Evolutionary conservation across 37 sponge, comb jelly and placozoan genomes (phyloP), one percentile per base, ranked within the genome.

Genomic region (Halisarca cf. caerulea): DNA sequence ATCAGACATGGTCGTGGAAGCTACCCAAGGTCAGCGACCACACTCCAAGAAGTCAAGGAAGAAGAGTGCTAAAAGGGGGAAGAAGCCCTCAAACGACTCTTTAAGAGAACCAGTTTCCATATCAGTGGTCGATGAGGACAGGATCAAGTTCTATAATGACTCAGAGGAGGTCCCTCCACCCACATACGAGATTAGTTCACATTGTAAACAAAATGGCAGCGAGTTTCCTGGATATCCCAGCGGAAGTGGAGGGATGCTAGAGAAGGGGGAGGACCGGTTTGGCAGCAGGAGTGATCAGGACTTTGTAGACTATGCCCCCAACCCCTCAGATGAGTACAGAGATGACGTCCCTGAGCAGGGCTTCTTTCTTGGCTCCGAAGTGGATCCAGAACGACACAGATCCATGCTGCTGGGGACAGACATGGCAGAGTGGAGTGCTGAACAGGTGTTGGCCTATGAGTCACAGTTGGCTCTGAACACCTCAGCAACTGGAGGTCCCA

Each of bases 371-470:
- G 77, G 77, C 15, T 74, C 77, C 44, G 25, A 40, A 21, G 23
- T 24, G 2, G 42, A 4, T 24, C 25, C 41, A 4, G 8, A 1
- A 15, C 45, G 24, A 1, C 77, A 74, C 24, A 42, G 24, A 1
- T 74, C 77, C 24, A 74, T 74, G 77, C 77, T 74, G 2, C 44
- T 74, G 0, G 77, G 77, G 21, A 44, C 77, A 18, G 45, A 74
- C 8, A 40, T n/a, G 21, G 77, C 38, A 2, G 43, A 74, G 18
- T 74, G 77, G 77, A 44, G 45, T 74, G 77, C 77, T 20, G 36
- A 37, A 21, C 77, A 74, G 44, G 24, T 74, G 24, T 74, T 74
- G 24, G 21, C 24, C 25, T 40, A 43, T 41, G 77, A 43, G 23
- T 74, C 77, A 38, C 42, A 43, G 25, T 44, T 74, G 7, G 77